These are phyloP conservation scores for Autographa gamma DNA, from an alignment of 2,888 invertebrate species.

Conservation along the genomic window DNA sequence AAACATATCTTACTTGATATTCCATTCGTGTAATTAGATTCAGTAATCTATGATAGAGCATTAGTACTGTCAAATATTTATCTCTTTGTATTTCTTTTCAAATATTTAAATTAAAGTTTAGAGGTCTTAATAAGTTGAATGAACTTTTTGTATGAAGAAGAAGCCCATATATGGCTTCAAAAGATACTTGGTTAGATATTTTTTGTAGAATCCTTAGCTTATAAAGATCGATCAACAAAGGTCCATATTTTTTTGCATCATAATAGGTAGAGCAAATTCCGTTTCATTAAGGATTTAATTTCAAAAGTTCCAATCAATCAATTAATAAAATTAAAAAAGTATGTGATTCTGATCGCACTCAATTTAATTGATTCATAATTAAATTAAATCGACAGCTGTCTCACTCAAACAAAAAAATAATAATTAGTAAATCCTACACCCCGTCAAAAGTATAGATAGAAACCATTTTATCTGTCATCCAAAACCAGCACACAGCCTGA, in stretches of 20 bases:
- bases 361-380: not conserved
- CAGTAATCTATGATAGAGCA: conserved; percentile 31
- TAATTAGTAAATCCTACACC: conserved; percentile 20
- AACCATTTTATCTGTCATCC: conserved; percentile 51
- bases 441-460: conserved; percentile 22
- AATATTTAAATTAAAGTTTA: conserved; percentile 10
- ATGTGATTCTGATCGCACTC: not conserved
- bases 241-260: too few relatives aligned
- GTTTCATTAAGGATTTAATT: too few relatives aligned
- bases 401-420: not conserved
- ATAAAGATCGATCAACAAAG: too few relatives aligned
- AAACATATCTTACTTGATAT: conserved; percentile 48
- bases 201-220: too few relatives aligned
- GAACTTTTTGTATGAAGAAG: conserved; percentile 1
- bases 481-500: conserved; percentile 30
- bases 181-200: too few relatives aligned
- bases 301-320: not conserved
- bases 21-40: conserved; percentile 50
- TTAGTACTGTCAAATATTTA: conserved; percentile 38
- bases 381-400: not conserved
- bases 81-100: conserved; percentile 18
- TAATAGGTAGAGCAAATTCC: too few relatives aligned
- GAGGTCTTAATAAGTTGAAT: not conserved
- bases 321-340: not conserved
- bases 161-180: too few relatives aligned